Percentiles rank a stretch among this genome's conserved stretches.
Evolutionary conservation across 2,113 vertebrate species (phyloP).

Genomic region (Stegastes partitus): DNA sequence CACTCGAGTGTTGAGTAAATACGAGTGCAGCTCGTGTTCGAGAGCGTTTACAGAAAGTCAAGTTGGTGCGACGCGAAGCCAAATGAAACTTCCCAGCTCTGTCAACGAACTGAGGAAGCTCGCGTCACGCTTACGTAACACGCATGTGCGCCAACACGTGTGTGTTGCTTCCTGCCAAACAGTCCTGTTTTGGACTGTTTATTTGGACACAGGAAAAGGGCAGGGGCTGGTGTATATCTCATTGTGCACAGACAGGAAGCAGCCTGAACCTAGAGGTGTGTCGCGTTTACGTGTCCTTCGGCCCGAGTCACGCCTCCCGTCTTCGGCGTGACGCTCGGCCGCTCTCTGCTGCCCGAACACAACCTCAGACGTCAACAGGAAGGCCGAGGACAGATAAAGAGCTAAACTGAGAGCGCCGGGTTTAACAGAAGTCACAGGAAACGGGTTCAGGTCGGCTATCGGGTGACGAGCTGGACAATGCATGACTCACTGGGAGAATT

Average conservation of each 20-base stretch:
- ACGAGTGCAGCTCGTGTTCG: slow-evolving; percentile 7
- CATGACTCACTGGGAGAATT: slow-evolving; percentile 53
- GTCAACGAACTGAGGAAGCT: slow-evolving; percentile 69
- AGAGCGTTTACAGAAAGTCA: slow-evolving; percentile 35
- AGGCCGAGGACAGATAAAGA: slow-evolving; percentile 66
- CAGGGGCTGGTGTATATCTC: slow-evolving; percentile 77
- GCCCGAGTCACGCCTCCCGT: slow-evolving; percentile 14
- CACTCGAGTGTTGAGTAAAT: slow-evolving; percentile 18
- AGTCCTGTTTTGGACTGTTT: slow-evolving; percentile 75
- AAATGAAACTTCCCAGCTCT: slow-evolving; percentile 33
- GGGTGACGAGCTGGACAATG: slow-evolving; percentile 38
- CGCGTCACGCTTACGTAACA: slow-evolving; percentile 78
- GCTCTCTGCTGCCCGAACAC: neutral
- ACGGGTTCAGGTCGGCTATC: slow-evolving; percentile 44
- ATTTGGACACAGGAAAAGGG: slow-evolving; percentile 85
- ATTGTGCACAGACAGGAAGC: slow-evolving; percentile 56
- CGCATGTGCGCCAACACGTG: slow-evolving; percentile 12
- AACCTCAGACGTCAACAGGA: slow-evolving; percentile 70
- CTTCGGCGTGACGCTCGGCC: slow-evolving; percentile 8
- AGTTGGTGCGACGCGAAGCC: slow-evolving; percentile 12
- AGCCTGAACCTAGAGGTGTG: slow-evolving; percentile 63
- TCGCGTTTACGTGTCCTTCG: slow-evolving; percentile 25
- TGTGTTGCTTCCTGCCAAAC: slow-evolving; percentile 58
- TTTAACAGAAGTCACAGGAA: slow-evolving; percentile 54
- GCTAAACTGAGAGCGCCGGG: slow-evolving; percentile 72